A percentile compares a stretch with the other conserved stretches of the same genome.
phyloP scores from a whole-genome alignment of 53 echinoderm and acorn worm species.

The Mesocentrotus franciscanus region DNA sequence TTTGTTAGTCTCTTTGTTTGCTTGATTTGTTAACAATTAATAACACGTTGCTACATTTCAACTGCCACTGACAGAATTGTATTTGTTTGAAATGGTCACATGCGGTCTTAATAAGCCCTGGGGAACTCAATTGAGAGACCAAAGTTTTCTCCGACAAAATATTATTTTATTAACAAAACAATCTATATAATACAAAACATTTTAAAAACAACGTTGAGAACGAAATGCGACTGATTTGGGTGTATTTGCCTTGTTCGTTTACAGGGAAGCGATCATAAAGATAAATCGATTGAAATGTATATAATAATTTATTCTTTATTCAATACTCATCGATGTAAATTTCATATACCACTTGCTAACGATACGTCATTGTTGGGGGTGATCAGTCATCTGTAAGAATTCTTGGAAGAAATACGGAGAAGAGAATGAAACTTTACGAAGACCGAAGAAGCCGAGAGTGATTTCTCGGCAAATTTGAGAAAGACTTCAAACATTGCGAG shows the following conservation, averaged over 20 bases:
- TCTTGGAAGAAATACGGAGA: neutral
- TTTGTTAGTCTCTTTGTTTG: neutral
- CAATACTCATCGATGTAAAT: neutral
- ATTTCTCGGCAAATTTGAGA: slow-evolving; percentile 41
- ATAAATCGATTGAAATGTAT: neutral
- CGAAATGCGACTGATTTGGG: neutral
- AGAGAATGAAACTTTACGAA: neutral
- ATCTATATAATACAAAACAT: neutral
- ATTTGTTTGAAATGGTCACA: neutral
- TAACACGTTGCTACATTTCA: neutral
- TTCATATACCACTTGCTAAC: neutral
- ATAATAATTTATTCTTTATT: neutral
- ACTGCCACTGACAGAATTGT: neutral
- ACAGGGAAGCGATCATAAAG: neutral
- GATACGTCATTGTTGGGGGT: neutral
- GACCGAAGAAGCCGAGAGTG: slow-evolving; percentile 3
- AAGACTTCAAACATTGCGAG: slow-evolving; percentile 14
- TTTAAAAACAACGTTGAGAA: neutral
- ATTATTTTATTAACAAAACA: neutral
- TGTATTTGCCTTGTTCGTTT: neutral
- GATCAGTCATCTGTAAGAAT: neutral
- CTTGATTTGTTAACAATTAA: neutral
- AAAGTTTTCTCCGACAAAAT: no score
- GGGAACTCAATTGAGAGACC: no score
- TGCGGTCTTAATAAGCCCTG: no score